phyloP scores from a whole-genome alignment of 2,797 vertebrate species.

The Urophycis tenuis region DNA sequence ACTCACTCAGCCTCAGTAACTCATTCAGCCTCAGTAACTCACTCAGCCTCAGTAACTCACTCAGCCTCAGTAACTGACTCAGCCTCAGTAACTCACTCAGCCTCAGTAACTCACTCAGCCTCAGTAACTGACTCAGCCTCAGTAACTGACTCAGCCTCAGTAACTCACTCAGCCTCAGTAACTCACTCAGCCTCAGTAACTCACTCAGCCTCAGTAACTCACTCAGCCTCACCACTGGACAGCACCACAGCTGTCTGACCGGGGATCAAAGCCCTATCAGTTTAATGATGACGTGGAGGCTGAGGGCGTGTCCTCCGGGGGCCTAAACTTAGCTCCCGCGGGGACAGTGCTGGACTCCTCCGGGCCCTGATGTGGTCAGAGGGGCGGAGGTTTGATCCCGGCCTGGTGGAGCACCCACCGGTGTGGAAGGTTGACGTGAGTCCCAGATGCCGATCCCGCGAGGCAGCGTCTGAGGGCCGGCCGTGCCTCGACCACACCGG shows the following conservation, averaged over 20 bases:
- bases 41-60: too few species aligned
- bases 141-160: too few species aligned
- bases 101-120: too few species aligned
- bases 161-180: too few species aligned
- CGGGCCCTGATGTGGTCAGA: constrained; percentile 59
- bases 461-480: neutral
- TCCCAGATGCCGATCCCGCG: neutral
- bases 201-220: too few species aligned
- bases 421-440: constrained; percentile 21
- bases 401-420: constrained; percentile 24
- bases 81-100: too few species aligned
- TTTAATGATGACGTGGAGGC: constrained; percentile 50
- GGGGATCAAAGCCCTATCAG: neutral
- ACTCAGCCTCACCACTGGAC: neutral
- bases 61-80: too few species aligned
- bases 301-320: constrained; percentile 54
- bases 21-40: too few species aligned
- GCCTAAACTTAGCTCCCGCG: constrained; percentile 62
- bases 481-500: neutral
- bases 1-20: too few species aligned
- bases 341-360: constrained; percentile 48
- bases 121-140: too few species aligned
- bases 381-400: constrained; percentile 56
- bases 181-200: too few species aligned
- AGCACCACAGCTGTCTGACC: neutral